phyloP scores from a whole-genome alignment of 2,888 invertebrate species.

The Ophion costatus region DNA sequence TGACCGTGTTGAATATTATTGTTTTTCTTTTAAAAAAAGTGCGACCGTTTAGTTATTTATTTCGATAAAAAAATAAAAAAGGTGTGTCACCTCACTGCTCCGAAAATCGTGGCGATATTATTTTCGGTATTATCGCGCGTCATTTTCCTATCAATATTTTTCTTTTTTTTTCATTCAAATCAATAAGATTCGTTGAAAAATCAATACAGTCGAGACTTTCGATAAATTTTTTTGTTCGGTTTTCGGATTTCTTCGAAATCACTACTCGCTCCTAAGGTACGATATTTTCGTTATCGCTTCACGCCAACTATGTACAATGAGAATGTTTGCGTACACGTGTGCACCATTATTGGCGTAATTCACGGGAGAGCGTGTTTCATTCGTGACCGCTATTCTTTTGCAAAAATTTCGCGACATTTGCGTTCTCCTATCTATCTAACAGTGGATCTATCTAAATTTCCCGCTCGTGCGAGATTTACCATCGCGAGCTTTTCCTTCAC shows the following conservation, averaged over 20 bases:
- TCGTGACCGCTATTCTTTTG: background rate
- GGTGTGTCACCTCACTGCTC: constrained; percentile 43
- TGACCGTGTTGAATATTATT: constrained; percentile 40
- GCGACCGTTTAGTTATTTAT: background rate
- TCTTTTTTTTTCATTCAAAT: background rate
- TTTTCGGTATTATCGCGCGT: constrained; percentile 14
- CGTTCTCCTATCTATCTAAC: constrained; percentile 58
- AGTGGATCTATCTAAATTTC: constrained; percentile 62
- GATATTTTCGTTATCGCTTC: background rate
- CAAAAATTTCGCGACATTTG: constrained; percentile 44
- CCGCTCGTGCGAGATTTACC: constrained; percentile 20
- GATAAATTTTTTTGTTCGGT: constrained; percentile 9
- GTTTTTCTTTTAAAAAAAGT: background rate
- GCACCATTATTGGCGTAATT: background rate
- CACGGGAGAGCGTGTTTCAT: background rate
- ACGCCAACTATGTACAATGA: background rate
- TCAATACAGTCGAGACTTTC: constrained; percentile 12
- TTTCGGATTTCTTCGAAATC: constrained; percentile 9
- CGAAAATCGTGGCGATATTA: constrained; percentile 32
- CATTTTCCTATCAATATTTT: background rate
- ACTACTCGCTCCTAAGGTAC: background rate
- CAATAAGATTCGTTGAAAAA: constrained; percentile 11
- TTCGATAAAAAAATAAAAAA: constrained; percentile 16
- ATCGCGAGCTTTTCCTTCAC: constrained; percentile 45
- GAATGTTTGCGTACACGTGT: no score